phyloP scores from a whole-genome alignment of 2,888 invertebrate genomes.

The Anagyrus pseudococci region DNA sequence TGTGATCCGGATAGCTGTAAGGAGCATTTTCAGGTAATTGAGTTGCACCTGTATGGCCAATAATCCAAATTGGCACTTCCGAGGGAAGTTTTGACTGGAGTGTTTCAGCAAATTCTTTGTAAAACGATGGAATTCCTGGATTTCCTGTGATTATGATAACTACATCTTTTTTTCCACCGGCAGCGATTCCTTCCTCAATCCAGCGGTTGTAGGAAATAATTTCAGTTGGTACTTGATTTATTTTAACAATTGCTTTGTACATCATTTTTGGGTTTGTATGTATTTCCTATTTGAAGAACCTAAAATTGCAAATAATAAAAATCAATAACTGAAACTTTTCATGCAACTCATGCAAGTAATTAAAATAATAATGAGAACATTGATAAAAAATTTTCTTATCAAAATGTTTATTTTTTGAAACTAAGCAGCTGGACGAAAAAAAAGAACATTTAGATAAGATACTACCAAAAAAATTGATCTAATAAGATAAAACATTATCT shows the following conservation, averaged over 20 bases:
- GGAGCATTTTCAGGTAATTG: conserved; percentile 65
- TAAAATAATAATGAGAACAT: too few species aligned
- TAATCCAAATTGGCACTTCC: conserved; percentile 77
- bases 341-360: too few species aligned
- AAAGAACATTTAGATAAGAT: too few species aligned
- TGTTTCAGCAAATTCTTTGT: conserved; percentile 74
- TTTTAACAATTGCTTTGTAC: conserved; percentile 63
- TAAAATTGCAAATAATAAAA: too few species aligned
- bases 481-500: too few species aligned
- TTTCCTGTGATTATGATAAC: conserved; percentile 85
- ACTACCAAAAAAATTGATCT: too few species aligned
- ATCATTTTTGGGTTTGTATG: too few species aligned
- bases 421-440: too few species aligned
- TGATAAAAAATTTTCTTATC: too few species aligned
- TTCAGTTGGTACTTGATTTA: conserved; percentile 76
- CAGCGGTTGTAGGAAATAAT: conserved; percentile 76
- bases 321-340: too few species aligned
- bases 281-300: too few species aligned
- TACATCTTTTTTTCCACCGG: conserved; percentile 67
- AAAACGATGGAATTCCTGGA: conserved; percentile 85
- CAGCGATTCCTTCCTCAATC: conserved; percentile 68
- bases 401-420: too few species aligned
- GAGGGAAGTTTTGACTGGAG: conserved; percentile 68
- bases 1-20: conserved; percentile 53
- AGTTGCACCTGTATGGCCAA: conserved; percentile 86